Base-by-base conservation (phyloP, 2,888 invertebrate genomes). In the Leptinotarsa peninsularis region DNA sequence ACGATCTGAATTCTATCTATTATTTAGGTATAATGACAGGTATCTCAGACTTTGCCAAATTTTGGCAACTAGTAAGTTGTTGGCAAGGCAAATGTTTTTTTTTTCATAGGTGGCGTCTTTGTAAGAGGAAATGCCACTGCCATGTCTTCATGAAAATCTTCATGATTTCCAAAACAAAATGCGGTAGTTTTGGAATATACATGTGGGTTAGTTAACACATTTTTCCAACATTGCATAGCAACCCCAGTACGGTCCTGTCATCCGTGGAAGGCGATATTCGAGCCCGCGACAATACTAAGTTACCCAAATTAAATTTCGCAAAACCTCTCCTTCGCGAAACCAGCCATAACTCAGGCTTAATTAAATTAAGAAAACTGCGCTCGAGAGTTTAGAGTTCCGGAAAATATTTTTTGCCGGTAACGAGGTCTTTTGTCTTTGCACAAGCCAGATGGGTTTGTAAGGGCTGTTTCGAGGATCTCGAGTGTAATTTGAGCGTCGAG, bases 281-380 rank as follows among this genome's bases (percentile, higher is more conserved):
- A 85, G 84, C 83, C 85, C 83, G 86, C 82, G 86, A 87, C 87
- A 86, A 86, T 86, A 85, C 85, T 84, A 85, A 86, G 85, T 86
- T 86, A 84, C 82, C 86, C 84, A 85, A 86, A 86, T 86, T 86
- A 86, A 86, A 86, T 81, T 79, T 77, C 79, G 75, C 77, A 79
- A 78, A 77, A 77, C 78, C 73, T 73, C 74, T 68, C 68, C 73
- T 67, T 63, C 73, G 73, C 70, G 74, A 72, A 75, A 78, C 79
- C 80, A 74, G 75, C 80, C 80, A 81, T 83, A 83, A 82, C 79
- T 83, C 81, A 81, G 73, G 77, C 82, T 82, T 84, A 84, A 85
- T 85, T 85, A 84, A 85, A 85, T 85, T 85, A 84, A 84, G 85
- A 85, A 85, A 84, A 83, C 84, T 83, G 82, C 82, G 78, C 75